These are phyloP conservation scores for Microcebus ravelobensis DNA, from an alignment of 2,113 vertebrate species.

Conservation along the genomic window DNA sequence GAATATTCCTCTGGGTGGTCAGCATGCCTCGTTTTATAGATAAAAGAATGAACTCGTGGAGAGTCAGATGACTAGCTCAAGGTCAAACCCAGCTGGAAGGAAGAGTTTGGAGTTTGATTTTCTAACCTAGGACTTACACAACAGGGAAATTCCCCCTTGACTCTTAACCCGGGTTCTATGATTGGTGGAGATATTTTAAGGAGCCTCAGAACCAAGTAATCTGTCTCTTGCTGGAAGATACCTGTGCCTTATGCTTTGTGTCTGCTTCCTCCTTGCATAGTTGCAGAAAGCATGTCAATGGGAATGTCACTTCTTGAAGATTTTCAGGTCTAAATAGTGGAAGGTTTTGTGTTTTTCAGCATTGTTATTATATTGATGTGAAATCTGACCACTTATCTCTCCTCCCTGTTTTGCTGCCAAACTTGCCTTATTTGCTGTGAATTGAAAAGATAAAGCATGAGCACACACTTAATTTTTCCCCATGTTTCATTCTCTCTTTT, in stretches of 20 bases:
- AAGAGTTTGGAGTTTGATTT: not conserved
- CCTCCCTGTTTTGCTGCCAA: not conserved
- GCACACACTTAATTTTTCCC: not conserved
- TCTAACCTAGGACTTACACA: not conserved
- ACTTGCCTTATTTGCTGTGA: not conserved
- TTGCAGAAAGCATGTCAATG: not conserved
- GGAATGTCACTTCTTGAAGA: not conserved
- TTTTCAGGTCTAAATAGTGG: not conserved
- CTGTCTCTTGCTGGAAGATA: not conserved
- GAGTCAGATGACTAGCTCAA: not conserved
- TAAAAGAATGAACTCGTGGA: not conserved
- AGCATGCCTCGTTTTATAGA: slow-evolving; percentile 75
- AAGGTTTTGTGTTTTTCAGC: not conserved
- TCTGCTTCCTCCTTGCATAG: not conserved
- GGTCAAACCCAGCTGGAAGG: not conserved
- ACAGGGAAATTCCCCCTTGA: too few relatives aligned
- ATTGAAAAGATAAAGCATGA: not conserved
- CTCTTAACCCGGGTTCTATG: too few relatives aligned
- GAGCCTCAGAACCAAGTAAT: not conserved
- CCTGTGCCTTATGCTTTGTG: not conserved
- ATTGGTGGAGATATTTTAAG: too few relatives aligned
- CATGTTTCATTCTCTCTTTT: not conserved
- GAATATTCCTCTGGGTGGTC: slow-evolving; percentile 69
- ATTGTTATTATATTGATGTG: not conserved
- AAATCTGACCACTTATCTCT: not conserved